Evolutionary conservation across 2,113 vertebrate genomes (phyloP).

Genomic region (Pteronura brasiliensis): DNA sequence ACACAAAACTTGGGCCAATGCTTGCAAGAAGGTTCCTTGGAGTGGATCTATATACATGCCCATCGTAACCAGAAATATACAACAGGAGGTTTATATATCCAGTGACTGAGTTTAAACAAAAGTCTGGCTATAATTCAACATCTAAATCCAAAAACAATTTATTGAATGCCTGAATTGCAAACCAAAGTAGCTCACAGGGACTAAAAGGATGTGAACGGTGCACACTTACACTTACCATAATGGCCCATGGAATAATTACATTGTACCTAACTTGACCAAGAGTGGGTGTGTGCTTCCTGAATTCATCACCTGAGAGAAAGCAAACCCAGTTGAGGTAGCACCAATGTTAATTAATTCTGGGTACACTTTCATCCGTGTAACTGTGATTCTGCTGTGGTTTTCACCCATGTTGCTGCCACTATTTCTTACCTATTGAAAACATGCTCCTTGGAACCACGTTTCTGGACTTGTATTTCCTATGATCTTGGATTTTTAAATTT

Average conservation of each 20-base stretch:
- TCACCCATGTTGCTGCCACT: background rate
- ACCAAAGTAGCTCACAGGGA: background rate
- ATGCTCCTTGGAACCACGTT: background rate
- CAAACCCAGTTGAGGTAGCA: background rate
- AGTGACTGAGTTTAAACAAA: slow-evolving; percentile 66
- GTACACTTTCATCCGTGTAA: background rate
- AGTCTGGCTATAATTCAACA: slow-evolving; percentile 16
- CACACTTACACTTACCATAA: background rate
- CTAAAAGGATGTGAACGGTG: background rate
- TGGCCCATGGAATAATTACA: background rate
- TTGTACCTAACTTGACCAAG: background rate
- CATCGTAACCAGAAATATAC: slow-evolving; percentile 43
- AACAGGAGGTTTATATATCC: slow-evolving; percentile 45
- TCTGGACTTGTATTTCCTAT: slow-evolving; percentile 21
- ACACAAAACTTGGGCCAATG: background rate
- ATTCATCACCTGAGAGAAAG: background rate
- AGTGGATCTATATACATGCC: background rate
- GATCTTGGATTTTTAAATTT: slow-evolving; percentile 25
- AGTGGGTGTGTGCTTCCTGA: background rate
- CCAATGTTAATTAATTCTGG: background rate
- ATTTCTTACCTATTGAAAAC: slow-evolving; percentile 36
- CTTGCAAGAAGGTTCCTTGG: background rate
- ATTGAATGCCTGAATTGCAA: slow-evolving; percentile 15
- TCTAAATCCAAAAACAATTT: slow-evolving; percentile 47
- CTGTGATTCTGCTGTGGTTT: background rate